Evolutionary conservation across 1,140 invertebrate genomes (phyloP), one percentile per base, ranked within the genome.

Genomic region (Oscheius sp.): DNA sequence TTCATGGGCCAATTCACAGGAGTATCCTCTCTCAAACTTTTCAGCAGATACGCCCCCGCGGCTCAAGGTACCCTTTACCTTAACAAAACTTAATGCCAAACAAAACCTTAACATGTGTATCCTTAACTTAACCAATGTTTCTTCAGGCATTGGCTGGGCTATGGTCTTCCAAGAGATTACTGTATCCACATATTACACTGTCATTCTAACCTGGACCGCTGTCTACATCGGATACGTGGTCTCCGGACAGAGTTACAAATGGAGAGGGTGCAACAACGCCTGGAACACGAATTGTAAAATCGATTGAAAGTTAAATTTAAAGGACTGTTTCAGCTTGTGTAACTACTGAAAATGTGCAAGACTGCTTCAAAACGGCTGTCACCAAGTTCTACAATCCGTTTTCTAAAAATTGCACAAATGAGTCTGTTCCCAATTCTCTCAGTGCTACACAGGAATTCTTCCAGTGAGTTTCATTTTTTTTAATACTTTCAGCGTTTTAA

Each of bases 81-180:
- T 42, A 71, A 15, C 78, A 79, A 74, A 72, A 66, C 18, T 15
- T 32, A 15, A 77, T 79, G n/a, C 49, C 75, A 20, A 36, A 79
- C 20, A 59, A 80, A n/a, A n/a, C n/a, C n/a, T n/a, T n/a, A n/a
- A n/a, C n/a, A n/a, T n/a, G n/a, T n/a, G n/a, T n/a, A n/a, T n/a
- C n/a, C n/a, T n/a, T n/a, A n/a, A n/a, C n/a, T n/a, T n/a, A n/a
- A n/a, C n/a, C n/a, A n/a, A n/a, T n/a, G n/a, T n/a, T n/a, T n/a
- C n/a, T 26, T 71, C 76, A 3, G n/a, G 3, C 2, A 94, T 93
- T 15, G 96, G 96, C 85, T 95, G 95, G 85, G 94, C 93, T 85
- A 91, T 95, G 68, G 93, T 97, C 82, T 93, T 96, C 82, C 91
- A 92, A 13, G 95, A 94, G 89, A 90, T 91, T n/a, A 89, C 95